Conservation (phyloP, 2,888 invertebrate genomes). For the Listrodromus nycthemerus region DNA sequence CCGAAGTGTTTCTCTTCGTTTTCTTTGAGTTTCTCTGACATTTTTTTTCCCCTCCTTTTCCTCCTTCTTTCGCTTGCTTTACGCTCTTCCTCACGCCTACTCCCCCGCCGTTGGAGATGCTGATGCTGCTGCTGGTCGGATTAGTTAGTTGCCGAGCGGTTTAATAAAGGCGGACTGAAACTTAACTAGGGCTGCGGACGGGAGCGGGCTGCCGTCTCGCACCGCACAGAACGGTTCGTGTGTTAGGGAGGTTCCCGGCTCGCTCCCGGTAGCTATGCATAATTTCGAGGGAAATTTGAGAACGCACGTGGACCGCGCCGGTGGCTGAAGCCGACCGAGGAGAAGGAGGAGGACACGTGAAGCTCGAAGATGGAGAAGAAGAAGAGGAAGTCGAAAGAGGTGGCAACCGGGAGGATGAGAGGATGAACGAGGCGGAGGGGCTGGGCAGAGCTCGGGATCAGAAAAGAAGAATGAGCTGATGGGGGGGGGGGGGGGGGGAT, state of each 20-base stretch:
- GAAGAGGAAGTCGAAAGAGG: constrained; percentile 40
- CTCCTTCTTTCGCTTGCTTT: constrained; percentile 30
- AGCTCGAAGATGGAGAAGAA: constrained; percentile 40
- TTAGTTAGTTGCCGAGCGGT: constrained; percentile 72
- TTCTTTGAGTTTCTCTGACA: constrained; percentile 48
- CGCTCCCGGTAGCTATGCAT: constrained; percentile 71
- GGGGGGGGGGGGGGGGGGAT: background rate
- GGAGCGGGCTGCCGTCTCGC: constrained; percentile 36
- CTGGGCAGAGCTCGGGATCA: constrained; percentile 2
- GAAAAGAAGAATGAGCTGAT: constrained; percentile 8
- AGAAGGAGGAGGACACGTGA: constrained; percentile 37
- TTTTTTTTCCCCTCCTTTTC: constrained; percentile 34
- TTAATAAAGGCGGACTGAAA: constrained; percentile 73
- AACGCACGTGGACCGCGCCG: constrained; percentile 59
- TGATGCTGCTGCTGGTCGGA: constrained; percentile 42
- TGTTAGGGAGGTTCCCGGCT: constrained; percentile 41
- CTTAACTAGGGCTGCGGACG: constrained; percentile 65
- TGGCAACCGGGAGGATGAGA: constrained; percentile 13
- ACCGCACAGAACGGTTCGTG: constrained; percentile 36
- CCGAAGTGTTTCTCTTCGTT: constrained; percentile 46
- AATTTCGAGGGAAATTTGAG: constrained; percentile 73
- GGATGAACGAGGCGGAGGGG: constrained; percentile 29
- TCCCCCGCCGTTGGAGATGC: constrained; percentile 40
- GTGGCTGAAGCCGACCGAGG: constrained; percentile 11
- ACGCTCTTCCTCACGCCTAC: constrained; percentile 59